A percentile compares a stretch with the other conserved stretches of the same genome.
These are phyloP conservation scores for Amniataba percoides DNA, from an alignment of 2,797 vertebrate species.

Conservation along the genomic window DNA sequence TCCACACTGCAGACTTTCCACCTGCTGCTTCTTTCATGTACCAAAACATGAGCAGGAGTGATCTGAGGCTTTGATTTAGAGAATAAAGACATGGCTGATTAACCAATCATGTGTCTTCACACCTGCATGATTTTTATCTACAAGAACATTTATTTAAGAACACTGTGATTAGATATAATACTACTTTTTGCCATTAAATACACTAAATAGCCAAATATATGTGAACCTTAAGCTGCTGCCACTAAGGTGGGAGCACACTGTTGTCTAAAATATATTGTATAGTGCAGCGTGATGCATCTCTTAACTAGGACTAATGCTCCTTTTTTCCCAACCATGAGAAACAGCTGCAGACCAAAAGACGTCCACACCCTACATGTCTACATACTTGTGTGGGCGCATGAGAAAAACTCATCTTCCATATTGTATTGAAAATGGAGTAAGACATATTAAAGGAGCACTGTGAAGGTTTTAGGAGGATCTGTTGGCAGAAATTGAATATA, in stretches of 20 bases:
- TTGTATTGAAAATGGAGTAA: not conserved
- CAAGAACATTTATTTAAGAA: not conserved
- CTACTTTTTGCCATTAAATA: not conserved
- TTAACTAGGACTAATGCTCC: not conserved
- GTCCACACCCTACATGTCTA: no score
- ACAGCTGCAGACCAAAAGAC: no score
- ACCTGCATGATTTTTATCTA: not conserved
- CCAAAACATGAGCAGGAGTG: not conserved
- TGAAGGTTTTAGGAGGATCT: no score
- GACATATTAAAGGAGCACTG: not conserved
- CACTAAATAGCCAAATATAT: not conserved
- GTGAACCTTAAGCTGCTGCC: not conserved
- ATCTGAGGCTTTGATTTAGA: not conserved
- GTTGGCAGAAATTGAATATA: no score
- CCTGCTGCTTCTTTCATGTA: constrained; percentile 1
- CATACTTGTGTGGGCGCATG: no score
- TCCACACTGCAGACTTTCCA: not conserved
- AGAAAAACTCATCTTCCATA: not conserved
- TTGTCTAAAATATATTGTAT: not conserved
- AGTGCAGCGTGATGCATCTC: not conserved
- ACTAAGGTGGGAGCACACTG: not conserved
- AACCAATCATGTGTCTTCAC: not conserved
- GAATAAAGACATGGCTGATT: not conserved
- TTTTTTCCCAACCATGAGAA: no score
- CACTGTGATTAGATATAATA: not conserved